Conservation (phyloP, 2,888 invertebrate genomes). For the Scaptomyza reducta region DNA sequence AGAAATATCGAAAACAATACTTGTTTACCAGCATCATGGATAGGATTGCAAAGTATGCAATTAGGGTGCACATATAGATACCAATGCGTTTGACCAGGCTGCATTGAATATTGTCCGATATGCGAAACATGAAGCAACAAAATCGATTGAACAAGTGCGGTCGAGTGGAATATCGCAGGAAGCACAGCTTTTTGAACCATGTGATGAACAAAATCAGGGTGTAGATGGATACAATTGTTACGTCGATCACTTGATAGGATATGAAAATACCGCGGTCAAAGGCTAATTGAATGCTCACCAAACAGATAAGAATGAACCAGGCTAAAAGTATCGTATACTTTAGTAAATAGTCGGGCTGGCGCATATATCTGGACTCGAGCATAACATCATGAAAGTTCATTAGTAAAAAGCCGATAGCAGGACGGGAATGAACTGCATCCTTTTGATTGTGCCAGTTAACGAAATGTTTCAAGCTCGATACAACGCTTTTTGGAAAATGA, state of each 20-base stretch:
- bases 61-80: slow-evolving; percentile 88
- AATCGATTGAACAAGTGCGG: neutral
- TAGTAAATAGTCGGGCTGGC: slow-evolving; percentile 92
- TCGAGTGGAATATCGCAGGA: slow-evolving; percentile 85
- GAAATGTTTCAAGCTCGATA: neutral
- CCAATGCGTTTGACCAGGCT: slow-evolving; percentile 87
- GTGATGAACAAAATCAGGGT: slow-evolving; percentile 88
- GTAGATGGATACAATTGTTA: slow-evolving; percentile 60
- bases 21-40: slow-evolving; percentile 35
- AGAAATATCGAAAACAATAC: neutral
- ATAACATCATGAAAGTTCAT: slow-evolving; percentile 87
- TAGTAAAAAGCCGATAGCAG: slow-evolving; percentile 82
- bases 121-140: slow-evolving; percentile 41
- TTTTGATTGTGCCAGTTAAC: neutral
- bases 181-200: slow-evolving; percentile 91
- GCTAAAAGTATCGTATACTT: slow-evolving; percentile 90
- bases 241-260: neutral
- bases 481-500: neutral
- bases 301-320: slow-evolving; percentile 86
- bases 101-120: slow-evolving; percentile 86
- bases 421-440: too few species aligned
- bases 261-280: rapidly evolving
- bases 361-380: slow-evolving; percentile 89
- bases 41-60: slow-evolving; percentile 86
- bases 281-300: slow-evolving; percentile 85